Evolutionary conservation across 2,888 invertebrate genomes (phyloP).

Genomic region (Platycheirus rosarum): DNA sequence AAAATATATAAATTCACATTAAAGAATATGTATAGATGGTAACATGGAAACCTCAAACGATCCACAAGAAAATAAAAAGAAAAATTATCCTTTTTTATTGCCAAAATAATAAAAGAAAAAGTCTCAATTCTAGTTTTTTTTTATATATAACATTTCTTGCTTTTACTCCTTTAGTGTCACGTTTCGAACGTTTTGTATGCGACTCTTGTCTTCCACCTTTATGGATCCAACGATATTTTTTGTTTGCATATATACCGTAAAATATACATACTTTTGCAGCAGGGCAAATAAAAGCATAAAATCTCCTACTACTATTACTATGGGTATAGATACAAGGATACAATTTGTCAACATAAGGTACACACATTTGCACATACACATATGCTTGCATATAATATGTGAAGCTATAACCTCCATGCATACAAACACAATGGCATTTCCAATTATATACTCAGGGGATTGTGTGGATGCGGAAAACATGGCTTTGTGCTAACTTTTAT

Average conservation of each 20-base stretch:
- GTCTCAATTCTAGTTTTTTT: constrained; percentile 69
- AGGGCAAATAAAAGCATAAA: constrained; percentile 25
- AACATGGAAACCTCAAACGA: constrained; percentile 70
- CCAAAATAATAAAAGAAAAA: constrained; percentile 73
- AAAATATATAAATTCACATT: constrained; percentile 47
- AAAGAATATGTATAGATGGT: constrained; percentile 37
- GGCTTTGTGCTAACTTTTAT: constrained; percentile 22
- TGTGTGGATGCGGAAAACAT: constrained; percentile 19
- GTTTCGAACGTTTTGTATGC: constrained; percentile 69
- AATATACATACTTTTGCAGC: not conserved
- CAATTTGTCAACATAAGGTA: constrained; percentile 29
- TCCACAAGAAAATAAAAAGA: constrained; percentile 70
- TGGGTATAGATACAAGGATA: constrained; percentile 25
- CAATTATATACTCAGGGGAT: constrained; percentile 3
- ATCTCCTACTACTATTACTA: constrained; percentile 30
- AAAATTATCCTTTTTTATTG: constrained; percentile 73
- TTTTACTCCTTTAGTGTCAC: constrained; percentile 69
- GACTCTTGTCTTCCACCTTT: constrained; percentile 65
- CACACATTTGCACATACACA: constrained; percentile 1
- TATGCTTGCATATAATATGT: constrained; percentile 6
- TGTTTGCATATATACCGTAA: constrained; percentile 45
- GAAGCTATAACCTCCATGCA: not conserved
- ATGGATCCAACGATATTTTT: constrained; percentile 57
- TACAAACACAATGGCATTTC: constrained; percentile 6
- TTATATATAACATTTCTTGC: constrained; percentile 47